Evolutionary conservation across 1,140 invertebrate genomes (phyloP), one percentile per base, ranked within the genome.

Genomic region (Rhizoglyphus robini): DNA sequence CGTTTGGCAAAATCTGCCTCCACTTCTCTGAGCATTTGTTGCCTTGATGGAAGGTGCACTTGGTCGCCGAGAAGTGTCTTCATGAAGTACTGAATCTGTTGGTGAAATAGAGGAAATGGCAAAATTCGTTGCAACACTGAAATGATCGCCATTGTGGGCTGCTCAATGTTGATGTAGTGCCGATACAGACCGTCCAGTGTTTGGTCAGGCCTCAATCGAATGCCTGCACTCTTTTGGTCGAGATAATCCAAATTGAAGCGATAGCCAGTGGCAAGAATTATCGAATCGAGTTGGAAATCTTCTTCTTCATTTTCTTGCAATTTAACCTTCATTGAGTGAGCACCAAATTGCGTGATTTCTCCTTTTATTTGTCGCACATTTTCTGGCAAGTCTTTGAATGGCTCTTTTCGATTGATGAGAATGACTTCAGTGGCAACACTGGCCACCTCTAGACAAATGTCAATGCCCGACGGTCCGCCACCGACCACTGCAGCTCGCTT

Each of bases 21-120:
- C 65, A 82, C 83, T 58, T 86, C 84, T 18, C 71, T 71, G 0
- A 79, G 69, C 88, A 91, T 89, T 68, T 81, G 76, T 57, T 82
- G 76, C 57, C 76, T 76, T 0, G 75, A 72, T 0, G 87, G 88
- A 15, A 90, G 79, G 20, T 75, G 68, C 65, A 84, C 80, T n/a
- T n/a, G n/a, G n/a, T 77, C 70, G 0, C 83, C 84, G 62, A 77
- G 79, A 71, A 88, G 81, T 58, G 79, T 81, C 63, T 82, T 81
- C 34, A 89, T 70, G 61, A 84, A 81, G 71, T 86, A 88, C 46
- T 83, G 79, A 73, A 27, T 84, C 81, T 94, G 90, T 63, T 88
- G 76, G 74, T 94, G 85, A 74, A 90, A 90, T 79, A 89, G 84
- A 36, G 85, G 85, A 72, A 91, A 90, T 0, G 89, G 88, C 71